These are phyloP conservation scores for Melanotaenia pygmaea DNA, from an alignment of 2,797 vertebrate genomes.

Conservation along the genomic window DNA sequence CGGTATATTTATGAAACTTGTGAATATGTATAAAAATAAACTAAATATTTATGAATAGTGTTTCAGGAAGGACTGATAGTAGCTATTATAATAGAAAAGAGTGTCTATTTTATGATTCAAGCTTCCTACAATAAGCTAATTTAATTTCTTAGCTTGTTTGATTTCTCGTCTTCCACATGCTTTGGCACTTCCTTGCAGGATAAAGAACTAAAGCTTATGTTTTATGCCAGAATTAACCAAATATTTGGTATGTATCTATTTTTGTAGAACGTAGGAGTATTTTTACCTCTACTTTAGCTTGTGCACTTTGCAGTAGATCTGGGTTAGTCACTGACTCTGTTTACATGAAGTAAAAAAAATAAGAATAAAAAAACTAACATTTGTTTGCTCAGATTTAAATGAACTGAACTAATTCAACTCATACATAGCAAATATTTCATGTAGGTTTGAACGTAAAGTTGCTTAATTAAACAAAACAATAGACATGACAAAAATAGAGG, in stretches of 20 bases:
- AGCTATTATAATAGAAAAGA: conserved; percentile 9
- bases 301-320: conserved; percentile 58
- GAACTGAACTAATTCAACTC: no score
- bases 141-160: conserved; percentile 34
- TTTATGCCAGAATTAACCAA: conserved; percentile 72
- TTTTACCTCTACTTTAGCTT: conserved; percentile 32
- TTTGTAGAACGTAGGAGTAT: conserved; percentile 8
- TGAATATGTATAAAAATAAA: conserved; percentile 70
- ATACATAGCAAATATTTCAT: no score
- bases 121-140: conserved; percentile 31
- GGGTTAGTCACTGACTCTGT: conserved; percentile 16
- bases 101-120: conserved; percentile 1
- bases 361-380: no score
- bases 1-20: conserved; percentile 62
- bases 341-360: not conserved
- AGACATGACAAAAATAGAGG: no score
- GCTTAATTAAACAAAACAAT: no score
- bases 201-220: conserved; percentile 29
- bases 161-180: conserved; percentile 62
- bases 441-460: no score
- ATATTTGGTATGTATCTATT: conserved; percentile 18
- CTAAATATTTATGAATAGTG: conserved; percentile 21
- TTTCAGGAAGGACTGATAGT: conserved; percentile 35
- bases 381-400: no score
- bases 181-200: conserved; percentile 32